A percentile compares a stretch with the other conserved stretches of the same genome.
phyloP scores from a whole-genome alignment of 2,888 invertebrate genomes.

The Tachina lurida region DNA sequence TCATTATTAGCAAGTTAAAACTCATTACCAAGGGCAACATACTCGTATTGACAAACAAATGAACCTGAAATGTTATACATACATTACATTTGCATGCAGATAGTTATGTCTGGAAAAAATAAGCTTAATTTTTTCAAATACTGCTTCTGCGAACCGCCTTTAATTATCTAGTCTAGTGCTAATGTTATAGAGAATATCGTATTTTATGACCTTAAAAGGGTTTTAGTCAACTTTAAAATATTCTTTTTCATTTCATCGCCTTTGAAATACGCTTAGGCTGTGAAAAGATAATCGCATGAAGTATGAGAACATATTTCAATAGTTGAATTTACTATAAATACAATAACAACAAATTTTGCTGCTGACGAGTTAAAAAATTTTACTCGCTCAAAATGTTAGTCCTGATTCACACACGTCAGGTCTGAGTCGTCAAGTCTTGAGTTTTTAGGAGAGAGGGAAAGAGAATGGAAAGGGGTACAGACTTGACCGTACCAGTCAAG shows the following conservation, averaged over 20 bases:
- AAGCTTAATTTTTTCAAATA: constrained; percentile 15
- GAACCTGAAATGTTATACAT: constrained; percentile 44
- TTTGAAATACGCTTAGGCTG: not conserved
- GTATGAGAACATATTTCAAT: not conserved
- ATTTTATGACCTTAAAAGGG: constrained; percentile 10
- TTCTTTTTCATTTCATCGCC: constrained; percentile 24
- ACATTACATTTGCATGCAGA: not conserved
- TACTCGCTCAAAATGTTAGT: no score
- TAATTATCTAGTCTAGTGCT: constrained; percentile 59
- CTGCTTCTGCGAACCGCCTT: not conserved
- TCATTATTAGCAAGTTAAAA: constrained; percentile 78
- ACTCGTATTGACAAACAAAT: constrained; percentile 52
- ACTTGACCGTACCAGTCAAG: no score
- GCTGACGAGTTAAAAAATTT: not conserved
- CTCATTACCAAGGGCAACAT: constrained; percentile 78
- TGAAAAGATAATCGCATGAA: not conserved
- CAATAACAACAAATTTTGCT: not conserved
- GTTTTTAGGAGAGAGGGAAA: no score
- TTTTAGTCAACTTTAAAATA: constrained; percentile 29
- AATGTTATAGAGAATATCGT: constrained; percentile 42
- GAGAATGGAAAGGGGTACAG: no score
- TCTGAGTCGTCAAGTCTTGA: no score
- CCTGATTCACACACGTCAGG: no score
- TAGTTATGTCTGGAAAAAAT: constrained; percentile 1
- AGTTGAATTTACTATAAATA: not conserved